Base-by-base conservation (phyloP, 1,140 invertebrate genomes). In the Euwallacea fornicatus region DNA sequence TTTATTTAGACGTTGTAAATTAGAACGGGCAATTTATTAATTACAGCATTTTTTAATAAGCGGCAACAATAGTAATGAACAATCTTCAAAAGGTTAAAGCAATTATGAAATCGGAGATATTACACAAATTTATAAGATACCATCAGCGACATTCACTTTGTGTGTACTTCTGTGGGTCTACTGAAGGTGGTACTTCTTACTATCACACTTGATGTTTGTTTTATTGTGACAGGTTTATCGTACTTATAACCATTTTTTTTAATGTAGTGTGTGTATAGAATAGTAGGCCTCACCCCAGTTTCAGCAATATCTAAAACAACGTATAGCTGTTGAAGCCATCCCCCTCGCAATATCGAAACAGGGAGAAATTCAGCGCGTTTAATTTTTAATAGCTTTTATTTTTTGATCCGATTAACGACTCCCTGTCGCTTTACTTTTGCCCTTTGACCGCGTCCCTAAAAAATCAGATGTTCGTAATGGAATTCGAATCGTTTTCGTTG, bases 351-450 rank as follows among this genome's bases (percentile, higher is more conserved):
- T 33, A 44, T 53, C 21, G 21, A 62, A 21, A 56, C 9, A 16
- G n/a, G 50, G 68, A 54, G 68, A 64, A 47, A 56, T 56, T 41
- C 68, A 43, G 55, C 55, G 70, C 69, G 62, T 75, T 75, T 74
- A 72, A 74, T 74, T 75, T 75, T 75, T 74, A 74, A 75, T 75
- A 72, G 69, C 69, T 74, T 74, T 75, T 74, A 74, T 72, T 75
- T 74, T 63, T 68, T 42, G 50, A 74, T 71, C 53, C 68, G 66
- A 74, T 74, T 74, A 74, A 70, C 42, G 58, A 41, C 44, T 53
- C 56, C 50, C 59, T 61, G 7, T 53, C 60, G 65, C 53, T 66
- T 68, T 63, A 61, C 61, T 61, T 66, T 61, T 55, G 44, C 46
- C 46, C 11, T 68, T 68, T 54, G 46, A 42, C 70, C 63, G 46